Evolutionary conservation across 2,888 invertebrate genomes (phyloP).

Genomic region (Falcaria lacertinaria): DNA sequence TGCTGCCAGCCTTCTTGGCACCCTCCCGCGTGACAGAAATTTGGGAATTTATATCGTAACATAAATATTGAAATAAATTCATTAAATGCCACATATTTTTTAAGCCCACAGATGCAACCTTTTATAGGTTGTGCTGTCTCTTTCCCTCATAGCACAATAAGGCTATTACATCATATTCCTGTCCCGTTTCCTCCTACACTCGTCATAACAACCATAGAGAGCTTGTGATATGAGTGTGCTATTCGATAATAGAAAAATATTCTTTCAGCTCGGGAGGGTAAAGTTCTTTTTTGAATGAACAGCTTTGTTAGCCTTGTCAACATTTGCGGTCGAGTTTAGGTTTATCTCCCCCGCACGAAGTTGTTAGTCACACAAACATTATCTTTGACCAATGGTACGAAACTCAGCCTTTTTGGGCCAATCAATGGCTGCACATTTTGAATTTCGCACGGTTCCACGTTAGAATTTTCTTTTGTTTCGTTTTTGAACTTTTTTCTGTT

Average conservation of each 20-base stretch:
- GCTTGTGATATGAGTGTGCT: constrained; percentile 7
- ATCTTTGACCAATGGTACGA: constrained; percentile 76
- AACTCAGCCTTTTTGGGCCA: constrained; percentile 63
- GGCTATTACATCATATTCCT: constrained; percentile 32
- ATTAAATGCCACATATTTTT: too few relatives aligned
- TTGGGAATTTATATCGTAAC: too few relatives aligned
- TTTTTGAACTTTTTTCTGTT: constrained; percentile 23
- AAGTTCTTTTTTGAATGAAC: constrained; percentile 27
- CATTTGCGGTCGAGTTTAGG: constrained; percentile 68
- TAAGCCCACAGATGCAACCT: constrained; percentile 22
- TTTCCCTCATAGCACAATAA: constrained; percentile 21
- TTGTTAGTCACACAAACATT: constrained; percentile 70
- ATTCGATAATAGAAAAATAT: constrained; percentile 9
- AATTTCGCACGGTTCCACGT: constrained; percentile 49
- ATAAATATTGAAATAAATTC: too few relatives aligned
- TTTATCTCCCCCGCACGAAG: constrained; percentile 71
- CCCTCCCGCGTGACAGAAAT: too few relatives aligned
- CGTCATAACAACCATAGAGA: constrained; percentile 21
- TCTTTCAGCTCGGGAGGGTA: constrained; percentile 17
- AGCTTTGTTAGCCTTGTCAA: constrained; percentile 48
- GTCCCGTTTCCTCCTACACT: constrained; percentile 47
- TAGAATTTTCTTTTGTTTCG: constrained; percentile 39
- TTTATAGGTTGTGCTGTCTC: constrained; percentile 29
- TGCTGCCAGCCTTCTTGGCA: too few relatives aligned
- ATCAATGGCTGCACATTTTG: constrained; percentile 49